A percentile compares a stretch with the other conserved stretches of the same genome.
These are phyloP conservation scores for Tapera naevia DNA, from an alignment of 2,797 vertebrate genomes.

Conservation along the genomic window DNA sequence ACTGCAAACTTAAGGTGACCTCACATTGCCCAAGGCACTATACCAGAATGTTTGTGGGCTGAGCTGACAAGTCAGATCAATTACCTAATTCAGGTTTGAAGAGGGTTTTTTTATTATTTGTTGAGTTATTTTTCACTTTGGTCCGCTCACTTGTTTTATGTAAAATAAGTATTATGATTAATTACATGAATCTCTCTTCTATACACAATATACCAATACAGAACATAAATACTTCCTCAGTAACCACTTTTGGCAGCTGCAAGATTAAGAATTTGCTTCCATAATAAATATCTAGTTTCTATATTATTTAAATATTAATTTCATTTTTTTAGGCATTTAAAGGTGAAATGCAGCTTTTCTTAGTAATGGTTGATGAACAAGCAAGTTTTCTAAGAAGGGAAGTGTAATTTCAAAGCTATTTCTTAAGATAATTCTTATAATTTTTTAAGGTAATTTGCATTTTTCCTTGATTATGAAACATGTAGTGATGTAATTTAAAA, in stretches of 20 bases:
- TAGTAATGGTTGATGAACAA: background rate
- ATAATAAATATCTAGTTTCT: background rate
- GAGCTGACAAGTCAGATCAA: background rate
- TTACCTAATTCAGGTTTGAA: background rate
- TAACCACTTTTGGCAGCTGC: background rate
- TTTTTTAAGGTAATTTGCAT: too few relatives aligned
- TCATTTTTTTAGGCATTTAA: background rate
- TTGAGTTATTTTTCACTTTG: background rate
- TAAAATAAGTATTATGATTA: background rate
- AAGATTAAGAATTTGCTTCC: background rate
- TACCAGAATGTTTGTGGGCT: background rate
- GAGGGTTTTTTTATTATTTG: background rate
- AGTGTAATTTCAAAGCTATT: background rate
- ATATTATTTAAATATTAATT: background rate
- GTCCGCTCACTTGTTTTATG: background rate
- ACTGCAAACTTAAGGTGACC: background rate
- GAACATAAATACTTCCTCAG: background rate
- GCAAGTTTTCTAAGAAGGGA: background rate
- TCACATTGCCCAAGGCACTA: background rate
- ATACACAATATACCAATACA: background rate
- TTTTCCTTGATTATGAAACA: background rate
- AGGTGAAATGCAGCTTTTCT: background rate
- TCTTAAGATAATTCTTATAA: too few relatives aligned
- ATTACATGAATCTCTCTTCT: background rate
- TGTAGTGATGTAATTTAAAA: background rate